Base-by-base conservation (phyloP, 2,113 vertebrate genomes). In the Perca schrenkii region DNA sequence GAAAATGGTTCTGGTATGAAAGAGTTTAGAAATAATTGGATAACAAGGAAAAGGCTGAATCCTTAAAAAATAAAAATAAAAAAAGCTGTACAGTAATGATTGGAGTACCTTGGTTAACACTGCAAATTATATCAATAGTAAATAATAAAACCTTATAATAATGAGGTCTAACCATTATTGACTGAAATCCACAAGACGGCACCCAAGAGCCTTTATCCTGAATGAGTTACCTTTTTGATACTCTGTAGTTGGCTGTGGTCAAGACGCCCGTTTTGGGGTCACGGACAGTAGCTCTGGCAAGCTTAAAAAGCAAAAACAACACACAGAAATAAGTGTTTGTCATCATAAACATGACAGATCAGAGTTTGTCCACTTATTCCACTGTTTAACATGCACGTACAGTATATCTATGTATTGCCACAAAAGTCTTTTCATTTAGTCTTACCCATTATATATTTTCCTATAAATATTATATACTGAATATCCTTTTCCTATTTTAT, bases 181-280 rank as follows among this genome's bases (percentile, higher is more conserved):
- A 62, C 49, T 46, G 13, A 71, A 36, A 52, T 34, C 49, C 53
- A 80, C 21, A 11, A 52, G 16, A n/a, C 1, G 12, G 46, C 16
- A 31, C 6, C 7, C n/a, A 10, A 14, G 12, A 28, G 6, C 11
- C 12, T 13, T 70, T 73, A 15, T 19, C 15, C 49, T 74, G 3
- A n/a, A 34, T 22, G 2, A 16, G 7, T 96, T 90, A 99, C 98
- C 98, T 99, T 96, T 99, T 98, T 0, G 98, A 99, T 4, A 99
- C 97, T 91, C 98, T 96, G 95, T 99, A 99, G 94, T 94, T 96
- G 36, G 98, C 98, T 69, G 97, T 97, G 17, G 97, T 99, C 75
- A 99, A 95, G 80, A 98, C 93, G 1, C 98, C 98, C 0, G 98
- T 99, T 93, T 98, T 98, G 56, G 98, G 98, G 87, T 99, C 98